Conservation (phyloP, 2,797 vertebrate genomes). For the Bradypus variegatus region DNA sequence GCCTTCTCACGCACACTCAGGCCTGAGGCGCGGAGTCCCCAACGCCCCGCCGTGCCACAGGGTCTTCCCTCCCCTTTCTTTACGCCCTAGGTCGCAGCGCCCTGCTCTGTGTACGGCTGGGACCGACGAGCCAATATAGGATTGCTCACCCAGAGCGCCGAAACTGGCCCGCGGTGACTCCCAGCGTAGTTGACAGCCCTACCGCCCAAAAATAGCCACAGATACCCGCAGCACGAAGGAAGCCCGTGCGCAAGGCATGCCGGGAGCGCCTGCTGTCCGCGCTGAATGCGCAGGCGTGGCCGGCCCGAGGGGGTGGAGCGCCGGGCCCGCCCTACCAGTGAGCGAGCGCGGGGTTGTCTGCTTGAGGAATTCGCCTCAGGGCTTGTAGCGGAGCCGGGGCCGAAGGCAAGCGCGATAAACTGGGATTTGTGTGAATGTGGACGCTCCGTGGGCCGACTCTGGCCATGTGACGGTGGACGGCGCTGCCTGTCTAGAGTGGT, state of each 20-base stretch:
- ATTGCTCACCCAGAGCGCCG: not conserved
- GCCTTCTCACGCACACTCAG: not conserved
- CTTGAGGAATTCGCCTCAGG: fast-evolving
- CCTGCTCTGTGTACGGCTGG: not conserved
- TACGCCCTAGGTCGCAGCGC: not conserved
- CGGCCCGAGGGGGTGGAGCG: fast-evolving
- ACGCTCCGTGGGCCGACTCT: not conserved
- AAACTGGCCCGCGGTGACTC: not conserved
- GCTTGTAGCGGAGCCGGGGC: no score
- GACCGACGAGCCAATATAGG: not conserved
- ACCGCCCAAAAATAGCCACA: fast-evolving
- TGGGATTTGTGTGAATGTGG: no score
- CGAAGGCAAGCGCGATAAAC: fast-evolving
- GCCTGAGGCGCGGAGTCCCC: not conserved
- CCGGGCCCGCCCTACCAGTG: no score
- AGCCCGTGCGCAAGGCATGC: not conserved
- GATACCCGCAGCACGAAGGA: fast-evolving
- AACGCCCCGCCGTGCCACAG: not conserved
- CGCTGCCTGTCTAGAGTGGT: not conserved
- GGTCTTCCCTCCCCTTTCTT: not conserved
- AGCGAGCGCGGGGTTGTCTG: not conserved
- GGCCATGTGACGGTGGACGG: not conserved
- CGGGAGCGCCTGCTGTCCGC: constrained; percentile 2
- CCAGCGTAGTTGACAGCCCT: fast-evolving
- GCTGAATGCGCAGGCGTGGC: constrained; percentile 35